Percentiles rank a stretch among this genome's conserved stretches.
Conservation (phyloP, 1,140 invertebrate species). For the Formica exsecta region DNA sequence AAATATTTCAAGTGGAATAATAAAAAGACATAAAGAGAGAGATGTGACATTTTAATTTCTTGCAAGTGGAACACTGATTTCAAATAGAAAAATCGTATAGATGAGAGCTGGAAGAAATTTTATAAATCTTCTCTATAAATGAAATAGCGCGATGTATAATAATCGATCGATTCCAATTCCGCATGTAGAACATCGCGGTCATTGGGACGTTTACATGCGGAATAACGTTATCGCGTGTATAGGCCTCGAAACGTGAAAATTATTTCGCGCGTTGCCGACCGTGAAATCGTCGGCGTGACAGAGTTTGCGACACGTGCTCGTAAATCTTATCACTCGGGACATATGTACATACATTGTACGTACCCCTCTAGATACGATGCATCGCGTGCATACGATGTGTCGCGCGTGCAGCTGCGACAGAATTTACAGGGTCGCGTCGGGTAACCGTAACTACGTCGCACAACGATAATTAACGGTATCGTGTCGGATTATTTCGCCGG, state of each 20-base stretch:
- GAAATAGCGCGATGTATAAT: not conserved
- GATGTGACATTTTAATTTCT: not conserved
- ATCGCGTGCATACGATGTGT: not conserved
- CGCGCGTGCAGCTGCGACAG: slow-evolving; percentile 19
- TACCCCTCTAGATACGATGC: slow-evolving; percentile 11
- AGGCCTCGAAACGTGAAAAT: slow-evolving; percentile 7
- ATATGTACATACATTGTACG: not conserved
- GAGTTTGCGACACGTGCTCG: slow-evolving; percentile 7
- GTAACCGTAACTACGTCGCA: not conserved
- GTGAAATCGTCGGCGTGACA: slow-evolving; percentile 48
- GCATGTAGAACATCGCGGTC: not conserved
- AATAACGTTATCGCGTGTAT: slow-evolving; percentile 18
- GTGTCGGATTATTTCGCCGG: slow-evolving; percentile 15
- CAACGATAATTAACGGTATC: slow-evolving; percentile 21
- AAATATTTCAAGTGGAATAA: not conserved
- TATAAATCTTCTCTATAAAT: not conserved
- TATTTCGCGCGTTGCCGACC: slow-evolving; percentile 36
- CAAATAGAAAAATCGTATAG: not conserved
- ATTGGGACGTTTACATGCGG: slow-evolving; percentile 2
- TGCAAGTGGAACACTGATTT: not conserved
- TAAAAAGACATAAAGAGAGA: not conserved
- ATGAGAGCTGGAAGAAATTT: too few species aligned
- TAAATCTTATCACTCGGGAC: slow-evolving; percentile 28
- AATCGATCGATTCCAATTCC: slow-evolving; percentile 18
- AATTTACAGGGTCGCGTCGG: slow-evolving; percentile 20